phyloP scores from a whole-genome alignment of 2,113 vertebrate species.

The Cyrtonyx montezumae region DNA sequence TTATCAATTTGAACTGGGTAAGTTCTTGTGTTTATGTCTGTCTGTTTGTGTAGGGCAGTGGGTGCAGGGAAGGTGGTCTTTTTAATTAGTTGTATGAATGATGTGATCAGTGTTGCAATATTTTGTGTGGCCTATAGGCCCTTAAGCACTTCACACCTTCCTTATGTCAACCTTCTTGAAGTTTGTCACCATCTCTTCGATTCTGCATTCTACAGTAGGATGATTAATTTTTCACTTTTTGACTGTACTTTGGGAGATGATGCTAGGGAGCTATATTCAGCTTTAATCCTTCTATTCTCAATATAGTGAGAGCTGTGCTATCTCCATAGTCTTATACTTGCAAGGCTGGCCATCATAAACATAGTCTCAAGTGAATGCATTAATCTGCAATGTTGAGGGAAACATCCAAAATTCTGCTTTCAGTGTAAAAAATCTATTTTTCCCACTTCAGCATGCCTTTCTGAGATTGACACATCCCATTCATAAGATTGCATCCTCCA shows the following conservation, averaged over 20 bases:
- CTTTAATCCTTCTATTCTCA: not conserved
- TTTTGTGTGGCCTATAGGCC: rapidly evolving
- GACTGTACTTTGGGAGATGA: not conserved
- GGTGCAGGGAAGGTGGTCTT: rapidly evolving
- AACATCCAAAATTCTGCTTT: not conserved
- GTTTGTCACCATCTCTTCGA: rapidly evolving
- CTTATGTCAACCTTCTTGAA: rapidly evolving
- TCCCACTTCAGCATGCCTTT: not conserved
- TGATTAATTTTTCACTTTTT: not conserved
- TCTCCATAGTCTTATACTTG: not conserved
- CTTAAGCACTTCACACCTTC: not conserved
- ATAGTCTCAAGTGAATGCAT: not conserved
- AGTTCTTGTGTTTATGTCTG: not conserved
- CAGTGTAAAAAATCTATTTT: not conserved
- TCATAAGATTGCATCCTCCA: not conserved
- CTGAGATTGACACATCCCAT: not conserved
- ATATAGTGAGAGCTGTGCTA: not conserved
- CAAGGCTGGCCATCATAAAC: not conserved
- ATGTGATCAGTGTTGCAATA: not conserved
- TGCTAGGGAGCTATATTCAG: not conserved
- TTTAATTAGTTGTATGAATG: rapidly evolving
- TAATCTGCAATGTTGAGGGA: not conserved
- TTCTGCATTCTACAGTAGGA: no score
- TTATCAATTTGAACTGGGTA: no score
- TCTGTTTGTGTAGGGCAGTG: not conserved